A percentile compares a stretch with the other conserved stretches of the same genome.
These are phyloP conservation scores for Apis laboriosa DNA, from an alignment of 1,140 invertebrate species.

Conservation along the genomic window DNA sequence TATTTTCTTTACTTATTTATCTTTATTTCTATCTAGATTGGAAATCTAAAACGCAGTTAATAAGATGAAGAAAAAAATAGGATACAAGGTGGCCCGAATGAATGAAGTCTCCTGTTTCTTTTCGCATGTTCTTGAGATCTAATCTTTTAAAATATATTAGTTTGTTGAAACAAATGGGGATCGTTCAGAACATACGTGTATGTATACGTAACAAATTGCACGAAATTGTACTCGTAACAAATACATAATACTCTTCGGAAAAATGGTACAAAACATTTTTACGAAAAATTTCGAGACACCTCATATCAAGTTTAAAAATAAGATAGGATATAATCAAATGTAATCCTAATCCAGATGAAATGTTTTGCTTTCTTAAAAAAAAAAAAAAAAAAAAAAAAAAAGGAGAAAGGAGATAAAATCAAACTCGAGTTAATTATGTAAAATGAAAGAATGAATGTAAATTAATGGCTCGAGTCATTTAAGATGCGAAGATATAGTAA, in stretches of 20 bases:
- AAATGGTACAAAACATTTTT: neutral
- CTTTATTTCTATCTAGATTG: neutral
- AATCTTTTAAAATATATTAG: constrained; percentile 6
- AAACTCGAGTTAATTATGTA: constrained; percentile 24
- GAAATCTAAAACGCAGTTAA: constrained; percentile 19
- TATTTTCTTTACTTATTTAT: constrained; percentile 5
- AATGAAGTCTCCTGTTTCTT: neutral
- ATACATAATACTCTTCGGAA: constrained; percentile 23
- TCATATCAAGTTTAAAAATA: constrained; percentile 14
- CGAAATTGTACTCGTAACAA: constrained; percentile 18
- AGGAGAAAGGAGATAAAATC: neutral
- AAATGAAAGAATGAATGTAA: constrained; percentile 9
- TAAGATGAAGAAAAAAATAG: neutral
- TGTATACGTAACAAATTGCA: constrained; percentile 26
- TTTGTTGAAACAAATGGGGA: constrained; percentile 10
- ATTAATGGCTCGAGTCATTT: neutral
- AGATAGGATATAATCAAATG: constrained; percentile 4
- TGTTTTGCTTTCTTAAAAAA: neutral
- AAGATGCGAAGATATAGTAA: constrained; percentile 11
- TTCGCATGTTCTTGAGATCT: constrained; percentile 9
- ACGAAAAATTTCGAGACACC: constrained; percentile 34
- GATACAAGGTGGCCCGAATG: constrained; percentile 43
- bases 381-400: neutral
- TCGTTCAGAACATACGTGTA: neutral
- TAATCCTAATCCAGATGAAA: constrained; percentile 25